Conservation (phyloP, 2,113 vertebrate species). For the Platichthys stellatus region DNA sequence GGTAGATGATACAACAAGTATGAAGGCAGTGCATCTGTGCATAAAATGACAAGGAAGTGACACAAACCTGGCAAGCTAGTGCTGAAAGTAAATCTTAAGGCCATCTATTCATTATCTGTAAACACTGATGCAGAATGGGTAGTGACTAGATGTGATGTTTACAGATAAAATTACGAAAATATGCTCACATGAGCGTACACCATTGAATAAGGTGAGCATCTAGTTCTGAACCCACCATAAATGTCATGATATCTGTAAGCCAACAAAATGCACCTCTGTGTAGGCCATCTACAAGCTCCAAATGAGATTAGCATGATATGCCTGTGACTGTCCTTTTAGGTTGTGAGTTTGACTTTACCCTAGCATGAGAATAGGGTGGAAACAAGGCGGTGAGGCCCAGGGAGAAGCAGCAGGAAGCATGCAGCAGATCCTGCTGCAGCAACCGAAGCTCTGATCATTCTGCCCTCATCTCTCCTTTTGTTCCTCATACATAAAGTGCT, state of each 20-base stretch:
- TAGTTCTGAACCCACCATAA: background rate
- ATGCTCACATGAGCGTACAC: background rate
- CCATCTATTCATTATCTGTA: background rate
- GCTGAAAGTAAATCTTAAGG: background rate
- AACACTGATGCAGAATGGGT: background rate
- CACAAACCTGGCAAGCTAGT: background rate
- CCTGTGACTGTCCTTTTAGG: constrained; percentile 8
- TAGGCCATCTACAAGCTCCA: constrained; percentile 5
- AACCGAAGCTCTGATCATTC: constrained; percentile 56
- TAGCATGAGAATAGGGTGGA: constrained; percentile 35
- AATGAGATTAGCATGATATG: background rate
- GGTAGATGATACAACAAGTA: background rate
- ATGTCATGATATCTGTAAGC: background rate
- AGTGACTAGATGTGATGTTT: background rate
- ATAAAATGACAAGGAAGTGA: background rate
- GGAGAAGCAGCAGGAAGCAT: constrained; percentile 60
- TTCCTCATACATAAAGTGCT: constrained; percentile 64
- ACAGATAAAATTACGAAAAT: background rate
- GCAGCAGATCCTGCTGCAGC: constrained; percentile 41
- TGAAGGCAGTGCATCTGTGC: background rate
- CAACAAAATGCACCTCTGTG: background rate
- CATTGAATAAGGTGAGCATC: background rate
- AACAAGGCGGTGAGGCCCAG: constrained; percentile 24
- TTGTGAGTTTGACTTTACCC: constrained; percentile 17
- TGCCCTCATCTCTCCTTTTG: constrained; percentile 56